Conservation (phyloP, 2,888 invertebrate genomes). For the Ctenicera cuprea region DNA sequence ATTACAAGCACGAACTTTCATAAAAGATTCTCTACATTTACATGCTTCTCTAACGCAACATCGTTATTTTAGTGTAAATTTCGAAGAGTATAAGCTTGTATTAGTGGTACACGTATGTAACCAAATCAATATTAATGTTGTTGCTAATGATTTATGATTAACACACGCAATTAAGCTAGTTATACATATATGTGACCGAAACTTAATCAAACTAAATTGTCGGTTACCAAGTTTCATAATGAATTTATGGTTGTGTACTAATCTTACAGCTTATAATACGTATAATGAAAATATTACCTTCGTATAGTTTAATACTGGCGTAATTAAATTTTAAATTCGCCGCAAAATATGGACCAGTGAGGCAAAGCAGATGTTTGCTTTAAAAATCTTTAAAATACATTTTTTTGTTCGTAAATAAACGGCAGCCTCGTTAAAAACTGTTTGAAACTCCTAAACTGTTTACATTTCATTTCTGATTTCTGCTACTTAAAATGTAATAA, state of each 20-base stretch:
- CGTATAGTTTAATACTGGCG: slow-evolving; percentile 28
- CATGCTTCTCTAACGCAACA: slow-evolving; percentile 28
- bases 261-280: slow-evolving; percentile 45
- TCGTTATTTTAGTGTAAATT: slow-evolving; percentile 17
- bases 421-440: slow-evolving; percentile 34
- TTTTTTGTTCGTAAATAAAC: slow-evolving; percentile 26
- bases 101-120: not conserved
- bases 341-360: not conserved
- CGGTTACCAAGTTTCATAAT: slow-evolving; percentile 48
- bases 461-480: slow-evolving; percentile 52
- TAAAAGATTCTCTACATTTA: slow-evolving; percentile 30
- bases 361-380: not conserved
- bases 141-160: slow-evolving; percentile 46
- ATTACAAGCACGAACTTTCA: slow-evolving; percentile 29
- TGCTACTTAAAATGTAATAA: slow-evolving; percentile 49
- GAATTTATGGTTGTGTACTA: slow-evolving; percentile 53
- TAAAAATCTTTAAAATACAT: slow-evolving; percentile 1
- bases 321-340: slow-evolving; percentile 44
- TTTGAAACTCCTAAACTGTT: slow-evolving; percentile 44
- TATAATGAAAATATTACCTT: slow-evolving; percentile 54
- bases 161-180: slow-evolving; percentile 43
- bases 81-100: slow-evolving; percentile 29
- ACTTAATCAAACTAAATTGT: slow-evolving; percentile 51
- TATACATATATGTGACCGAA: slow-evolving; percentile 35
- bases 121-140: slow-evolving; percentile 44